phyloP scores from a whole-genome alignment of 1,140 invertebrate species.

The Lysiphlebus fabarum region DNA sequence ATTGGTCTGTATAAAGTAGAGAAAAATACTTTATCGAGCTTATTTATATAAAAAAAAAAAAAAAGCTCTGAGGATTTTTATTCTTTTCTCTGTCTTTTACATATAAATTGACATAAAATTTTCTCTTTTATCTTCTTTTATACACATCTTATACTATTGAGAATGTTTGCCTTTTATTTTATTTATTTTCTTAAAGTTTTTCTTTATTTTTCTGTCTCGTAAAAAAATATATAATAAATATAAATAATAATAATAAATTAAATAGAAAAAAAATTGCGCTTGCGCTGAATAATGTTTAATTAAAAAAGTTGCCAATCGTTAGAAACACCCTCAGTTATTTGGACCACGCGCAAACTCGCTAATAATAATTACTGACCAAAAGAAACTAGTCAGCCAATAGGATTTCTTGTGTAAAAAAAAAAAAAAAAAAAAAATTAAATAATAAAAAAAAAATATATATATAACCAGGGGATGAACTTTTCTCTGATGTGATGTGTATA shows the following conservation, averaged over 20 bases:
- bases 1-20: too few species aligned
- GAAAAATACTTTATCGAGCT: too few species aligned
- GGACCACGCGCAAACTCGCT: slow-evolving; percentile 40
- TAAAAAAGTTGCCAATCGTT: slow-evolving; percentile 44
- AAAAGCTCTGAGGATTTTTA: too few species aligned
- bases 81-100: too few species aligned
- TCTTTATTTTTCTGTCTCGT: neutral
- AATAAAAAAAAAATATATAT: too few species aligned
- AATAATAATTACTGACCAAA: slow-evolving; percentile 50
- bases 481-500: neutral
- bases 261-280: slow-evolving; percentile 32
- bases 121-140: too few species aligned
- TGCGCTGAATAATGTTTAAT: slow-evolving; percentile 38
- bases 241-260: too few species aligned
- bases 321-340: slow-evolving; percentile 15
- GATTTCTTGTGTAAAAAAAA: slow-evolving; percentile 19
- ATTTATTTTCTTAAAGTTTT: too few species aligned
- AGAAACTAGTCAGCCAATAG: slow-evolving; percentile 28
- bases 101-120: too few species aligned
- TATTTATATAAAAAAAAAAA: too few species aligned
- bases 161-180: too few species aligned
- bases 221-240: neutral
- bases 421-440: slow-evolving; percentile 6
- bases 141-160: too few species aligned
- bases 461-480: slow-evolving; percentile 2